Percentiles rank a stretch among this genome's conserved stretches.
phyloP scores from a whole-genome alignment of 1,140 invertebrate species.

The Drosophila suzukii region DNA sequence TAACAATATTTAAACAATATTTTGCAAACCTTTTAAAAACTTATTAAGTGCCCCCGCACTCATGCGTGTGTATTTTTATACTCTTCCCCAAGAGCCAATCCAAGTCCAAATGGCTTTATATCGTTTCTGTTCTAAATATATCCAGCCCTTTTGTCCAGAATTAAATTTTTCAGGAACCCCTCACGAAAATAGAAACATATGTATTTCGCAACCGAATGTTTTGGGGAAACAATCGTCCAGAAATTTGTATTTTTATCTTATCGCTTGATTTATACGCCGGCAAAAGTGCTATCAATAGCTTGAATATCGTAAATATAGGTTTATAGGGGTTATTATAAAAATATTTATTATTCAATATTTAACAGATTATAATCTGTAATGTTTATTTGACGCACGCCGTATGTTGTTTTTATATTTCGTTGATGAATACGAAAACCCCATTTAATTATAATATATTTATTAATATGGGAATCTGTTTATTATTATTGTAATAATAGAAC shows the following conservation, averaged over 20 bases:
- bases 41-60: conserved; percentile 56
- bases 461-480: not conserved
- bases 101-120: conserved; percentile 3
- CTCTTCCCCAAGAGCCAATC: conserved; percentile 13
- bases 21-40: conserved; percentile 76
- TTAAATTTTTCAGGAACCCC: too few relatives aligned
- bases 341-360: conserved; percentile 24
- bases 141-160: conserved; percentile 3
- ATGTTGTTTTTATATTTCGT: not conserved
- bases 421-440: not conserved
- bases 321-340: conserved; percentile 1
- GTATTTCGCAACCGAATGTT: conserved; percentile 37
- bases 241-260: conserved; percentile 32
- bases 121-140: conserved; percentile 20
- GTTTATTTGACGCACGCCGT: not conserved
- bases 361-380: not conserved
- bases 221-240: not conserved
- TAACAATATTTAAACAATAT: conserved; percentile 80
- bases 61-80: conserved; percentile 35
- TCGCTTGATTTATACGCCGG: conserved; percentile 41
- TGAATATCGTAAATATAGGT: conserved; percentile 16
- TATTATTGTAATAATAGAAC: not conserved
- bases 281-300: conserved; percentile 7
- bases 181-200: conserved; percentile 1
- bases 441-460: not conserved